These are phyloP conservation scores for Idaea biselata DNA, from an alignment of 2,888 invertebrate genomes.

Conservation along the genomic window DNA sequence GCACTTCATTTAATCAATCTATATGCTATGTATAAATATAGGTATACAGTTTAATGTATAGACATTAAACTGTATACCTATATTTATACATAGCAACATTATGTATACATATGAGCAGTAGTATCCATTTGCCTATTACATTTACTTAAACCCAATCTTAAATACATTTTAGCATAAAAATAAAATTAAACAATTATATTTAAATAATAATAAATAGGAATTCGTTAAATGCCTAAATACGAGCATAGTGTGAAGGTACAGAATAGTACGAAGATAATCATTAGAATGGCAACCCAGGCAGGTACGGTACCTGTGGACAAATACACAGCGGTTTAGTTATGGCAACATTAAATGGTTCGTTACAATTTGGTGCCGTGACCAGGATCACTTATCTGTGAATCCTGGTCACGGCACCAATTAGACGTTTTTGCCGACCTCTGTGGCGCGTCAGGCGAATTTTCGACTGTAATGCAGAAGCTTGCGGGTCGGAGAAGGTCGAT, in stretches of 20 bases:
- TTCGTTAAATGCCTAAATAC: slow-evolving; percentile 86
- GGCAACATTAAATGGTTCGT: not conserved
- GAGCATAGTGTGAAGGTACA: slow-evolving; percentile 91
- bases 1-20: slow-evolving; percentile 67
- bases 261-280: slow-evolving; percentile 88
- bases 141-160: slow-evolving; percentile 15
- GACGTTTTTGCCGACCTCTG: not conserved
- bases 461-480: not conserved
- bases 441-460: not conserved
- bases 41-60: too few species aligned
- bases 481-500: not conserved
- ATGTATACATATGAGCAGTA: slow-evolving; percentile 53
- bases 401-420: not conserved
- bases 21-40: too few species aligned
- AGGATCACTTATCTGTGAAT: not conserved
- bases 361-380: not conserved
- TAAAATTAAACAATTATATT: slow-evolving; percentile 35
- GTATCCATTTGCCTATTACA: slow-evolving; percentile 54
- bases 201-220: slow-evolving; percentile 39
- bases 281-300: slow-evolving; percentile 88
- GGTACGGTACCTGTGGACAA: slow-evolving; percentile 86
- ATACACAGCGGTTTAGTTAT: slow-evolving; percentile 34
- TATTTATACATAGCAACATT: slow-evolving; percentile 63
- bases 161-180: slow-evolving; percentile 24
- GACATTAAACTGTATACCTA: slow-evolving; percentile 37